Evolutionary conservation across 2,888 invertebrate species (phyloP).

Genomic region (Hydrotaea diabolus): DNA sequence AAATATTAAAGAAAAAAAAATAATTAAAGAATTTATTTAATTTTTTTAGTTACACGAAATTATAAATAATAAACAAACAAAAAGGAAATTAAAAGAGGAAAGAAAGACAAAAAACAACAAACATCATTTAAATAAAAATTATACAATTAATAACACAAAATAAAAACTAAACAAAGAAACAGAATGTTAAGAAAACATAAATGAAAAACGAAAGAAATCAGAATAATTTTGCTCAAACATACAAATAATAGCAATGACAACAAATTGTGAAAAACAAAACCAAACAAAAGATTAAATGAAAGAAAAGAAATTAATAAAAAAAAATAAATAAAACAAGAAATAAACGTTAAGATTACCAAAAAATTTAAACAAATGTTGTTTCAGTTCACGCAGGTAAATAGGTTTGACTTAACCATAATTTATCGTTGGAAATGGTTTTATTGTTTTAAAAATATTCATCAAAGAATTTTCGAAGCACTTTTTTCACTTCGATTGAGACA

Average conservation of each 20-base stretch:
- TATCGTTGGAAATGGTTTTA: too few species aligned
- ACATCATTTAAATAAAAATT: constrained; percentile 52
- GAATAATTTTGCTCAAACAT: constrained; percentile 62
- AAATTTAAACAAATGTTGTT: constrained; percentile 24
- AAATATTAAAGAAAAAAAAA: constrained; percentile 62
- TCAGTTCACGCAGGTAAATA: neutral
- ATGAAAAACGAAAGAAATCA: constrained; percentile 38
- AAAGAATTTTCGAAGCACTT: too few species aligned
- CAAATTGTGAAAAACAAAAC: neutral
- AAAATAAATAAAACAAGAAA: constrained; percentile 46
- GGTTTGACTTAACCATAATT: too few species aligned
- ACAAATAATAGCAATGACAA: constrained; percentile 58
- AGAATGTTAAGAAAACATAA: constrained; percentile 45
- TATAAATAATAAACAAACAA: constrained; percentile 50
- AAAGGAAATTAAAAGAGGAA: constrained; percentile 4
- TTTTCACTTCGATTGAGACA: too few species aligned
- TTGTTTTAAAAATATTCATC: too few species aligned
- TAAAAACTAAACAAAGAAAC: constrained; percentile 11
- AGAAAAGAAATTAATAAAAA: constrained; percentile 46
- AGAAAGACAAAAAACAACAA: constrained; percentile 21
- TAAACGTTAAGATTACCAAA: constrained; percentile 62
- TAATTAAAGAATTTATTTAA: constrained; percentile 43
- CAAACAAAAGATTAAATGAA: neutral
- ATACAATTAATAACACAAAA: constrained; percentile 45
- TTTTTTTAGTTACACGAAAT: constrained; percentile 60